A percentile compares a stretch with the other conserved stretches of the same genome.
Conservation (phyloP, 1,140 invertebrate species). For the Mesaphorura yosii region DNA sequence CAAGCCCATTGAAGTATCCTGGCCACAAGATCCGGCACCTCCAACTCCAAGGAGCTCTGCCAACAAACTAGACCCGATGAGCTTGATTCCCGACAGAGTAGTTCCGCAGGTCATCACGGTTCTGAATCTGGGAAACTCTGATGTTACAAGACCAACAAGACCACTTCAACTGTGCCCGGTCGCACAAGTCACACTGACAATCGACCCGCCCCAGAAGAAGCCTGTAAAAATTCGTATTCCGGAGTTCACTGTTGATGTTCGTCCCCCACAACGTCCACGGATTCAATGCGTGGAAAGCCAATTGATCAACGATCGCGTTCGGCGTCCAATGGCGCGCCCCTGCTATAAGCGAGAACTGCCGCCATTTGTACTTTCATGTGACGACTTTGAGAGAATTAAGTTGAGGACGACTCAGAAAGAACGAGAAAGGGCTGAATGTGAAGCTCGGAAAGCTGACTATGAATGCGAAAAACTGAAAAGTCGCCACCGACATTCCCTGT, state of each 20-base stretch:
- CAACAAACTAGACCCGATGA: too few species aligned
- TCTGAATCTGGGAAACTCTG: neutral
- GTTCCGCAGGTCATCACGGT: conserved; percentile 4
- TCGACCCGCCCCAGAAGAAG: conserved; percentile 16
- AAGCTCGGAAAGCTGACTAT: neutral
- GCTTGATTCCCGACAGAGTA: too few species aligned
- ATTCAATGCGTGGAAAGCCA: conserved; percentile 26
- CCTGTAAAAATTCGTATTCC: conserved; percentile 19
- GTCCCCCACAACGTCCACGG: conserved; percentile 17
- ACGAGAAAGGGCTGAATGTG: conserved; percentile 2
- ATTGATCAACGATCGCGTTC: conserved; percentile 26
- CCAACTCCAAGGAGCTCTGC: too few species aligned
- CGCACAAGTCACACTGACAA: conserved; percentile 8
- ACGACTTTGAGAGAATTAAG: conserved; percentile 16
- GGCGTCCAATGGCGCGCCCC: conserved; percentile 26
- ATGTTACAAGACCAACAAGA: neutral
- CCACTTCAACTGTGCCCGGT: too few species aligned
- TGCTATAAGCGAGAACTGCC: conserved; percentile 20
- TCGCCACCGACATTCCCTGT: conserved; percentile 18
- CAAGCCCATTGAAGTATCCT: too few species aligned
- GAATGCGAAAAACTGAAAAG: conserved; percentile 18
- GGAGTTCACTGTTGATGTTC: conserved; percentile 1
- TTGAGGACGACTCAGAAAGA: conserved; percentile 11
- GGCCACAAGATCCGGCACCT: too few species aligned
- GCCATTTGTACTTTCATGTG: conserved; percentile 18